Evolutionary conservation across 2,797 vertebrate genomes (phyloP), one percentile per base, ranked within the genome.

Genomic region (Enteromius fasciolatus): DNA sequence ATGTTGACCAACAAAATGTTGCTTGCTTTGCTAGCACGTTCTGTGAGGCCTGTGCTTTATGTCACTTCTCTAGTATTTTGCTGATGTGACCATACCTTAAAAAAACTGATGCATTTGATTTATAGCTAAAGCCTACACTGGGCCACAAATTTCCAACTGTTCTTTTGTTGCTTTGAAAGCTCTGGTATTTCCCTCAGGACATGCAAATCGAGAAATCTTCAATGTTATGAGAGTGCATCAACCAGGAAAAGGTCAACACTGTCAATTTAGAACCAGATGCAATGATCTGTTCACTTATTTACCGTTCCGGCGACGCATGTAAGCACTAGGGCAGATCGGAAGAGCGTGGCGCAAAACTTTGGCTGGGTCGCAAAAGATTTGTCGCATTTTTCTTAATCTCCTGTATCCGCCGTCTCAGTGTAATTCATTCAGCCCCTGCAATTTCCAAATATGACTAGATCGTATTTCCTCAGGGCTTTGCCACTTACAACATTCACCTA

Each of bases 261-360:
- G 81, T 83, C 74, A 59, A 48, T 83, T 69, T 31, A 14, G 64
- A 61, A 36, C 20, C 20, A 67, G 41, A 69, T 48, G 72, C 48
- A 41, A 82, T 82, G 63, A 82, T 82, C 72, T 44, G 59, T 76
- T 82, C 72, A 76, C 72, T 67, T 75, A 67, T 73, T 52, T 81
- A 81, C 69, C 7, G n/a, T n/a, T 39, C 67, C 28, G n/a, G 17
- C 7, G 12, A 57, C 17, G 20, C 61, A 44, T 23, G 72, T 76
- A 31, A 41, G 33, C 48, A 50, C 63, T 67, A 33, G 7, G 12
- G 20, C 28, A 31, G 63, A 82, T 44, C n/a, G 14, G 14, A 59
- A 61, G 17, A 31, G 61, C 15, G 6, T 31, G 28, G 41, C 14
- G 18, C 20, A 15, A 72, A 80, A 80, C 39, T 81, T 75, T 52